Percentiles rank a stretch among this genome's conserved stretches.
These are phyloP conservation scores for Pyrocephalus nanus DNA, from an alignment of 2,797 vertebrate genomes.

Conservation along the genomic window DNA sequence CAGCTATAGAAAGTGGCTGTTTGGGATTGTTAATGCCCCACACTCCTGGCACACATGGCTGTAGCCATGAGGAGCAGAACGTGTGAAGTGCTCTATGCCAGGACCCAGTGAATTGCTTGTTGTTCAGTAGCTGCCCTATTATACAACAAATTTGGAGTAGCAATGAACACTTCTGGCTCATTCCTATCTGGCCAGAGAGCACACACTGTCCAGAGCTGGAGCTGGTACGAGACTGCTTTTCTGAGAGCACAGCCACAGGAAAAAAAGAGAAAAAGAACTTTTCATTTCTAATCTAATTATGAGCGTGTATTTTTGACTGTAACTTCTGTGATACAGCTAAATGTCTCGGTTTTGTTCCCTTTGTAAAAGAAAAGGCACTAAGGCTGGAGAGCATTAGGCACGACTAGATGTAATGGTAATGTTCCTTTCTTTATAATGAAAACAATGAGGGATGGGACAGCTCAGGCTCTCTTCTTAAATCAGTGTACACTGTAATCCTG, in stretches of 20 bases:
- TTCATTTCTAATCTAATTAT: neutral
- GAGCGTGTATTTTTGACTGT: neutral
- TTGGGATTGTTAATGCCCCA: neutral
- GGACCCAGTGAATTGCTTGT: neutral
- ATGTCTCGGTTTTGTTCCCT: neutral
- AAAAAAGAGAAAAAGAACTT: neutral
- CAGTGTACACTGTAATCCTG: neutral
- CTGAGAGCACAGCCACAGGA: neutral
- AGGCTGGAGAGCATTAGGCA: neutral
- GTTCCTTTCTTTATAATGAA: neutral
- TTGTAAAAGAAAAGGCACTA: neutral
- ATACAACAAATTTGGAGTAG: neutral
- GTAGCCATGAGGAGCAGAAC: neutral
- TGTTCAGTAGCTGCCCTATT: constrained; percentile 3
- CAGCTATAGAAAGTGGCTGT: neutral
- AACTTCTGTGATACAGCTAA: neutral
- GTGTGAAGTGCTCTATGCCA: neutral
- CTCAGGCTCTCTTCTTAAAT: neutral
- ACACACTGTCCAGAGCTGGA: neutral
- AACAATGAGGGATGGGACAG: neutral
- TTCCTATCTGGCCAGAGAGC: neutral
- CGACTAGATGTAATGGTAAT: neutral
- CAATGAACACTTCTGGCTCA: neutral
- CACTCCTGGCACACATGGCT: neutral
- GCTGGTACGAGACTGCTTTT: neutral